These are phyloP conservation scores for Xerus inauris DNA, from an alignment of 2,113 vertebrate species.

Conservation along the genomic window DNA sequence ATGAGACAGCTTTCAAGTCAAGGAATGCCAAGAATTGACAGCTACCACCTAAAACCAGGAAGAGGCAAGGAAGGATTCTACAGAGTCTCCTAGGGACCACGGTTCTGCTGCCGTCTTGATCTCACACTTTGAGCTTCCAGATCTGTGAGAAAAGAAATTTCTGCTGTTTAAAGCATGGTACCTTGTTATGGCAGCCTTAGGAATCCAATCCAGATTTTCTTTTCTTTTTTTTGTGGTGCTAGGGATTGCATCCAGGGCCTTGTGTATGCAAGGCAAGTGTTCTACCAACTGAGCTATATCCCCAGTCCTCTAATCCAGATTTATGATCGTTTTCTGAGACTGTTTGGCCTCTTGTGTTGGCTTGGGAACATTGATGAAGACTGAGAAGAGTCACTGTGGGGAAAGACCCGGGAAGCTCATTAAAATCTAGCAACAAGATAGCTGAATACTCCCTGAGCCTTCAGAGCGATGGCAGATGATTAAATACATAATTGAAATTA, in stretches of 20 bases:
- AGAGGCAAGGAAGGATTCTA: not conserved
- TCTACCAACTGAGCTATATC: too few relatives aligned
- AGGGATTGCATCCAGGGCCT: too few relatives aligned
- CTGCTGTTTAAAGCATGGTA: not conserved
- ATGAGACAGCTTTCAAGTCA: not conserved
- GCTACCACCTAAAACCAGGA: not conserved
- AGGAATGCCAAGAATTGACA: not conserved
- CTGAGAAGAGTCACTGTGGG: not conserved
- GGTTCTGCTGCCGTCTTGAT: not conserved
- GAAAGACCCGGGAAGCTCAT: not conserved
- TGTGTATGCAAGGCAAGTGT: too few relatives aligned
- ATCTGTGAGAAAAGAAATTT: not conserved
- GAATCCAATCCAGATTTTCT: not conserved
- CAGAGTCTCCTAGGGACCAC: not conserved
- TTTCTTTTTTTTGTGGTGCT: too few relatives aligned
- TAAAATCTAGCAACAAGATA: not conserved
- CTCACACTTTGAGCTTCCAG: not conserved
- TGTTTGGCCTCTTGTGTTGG: not conserved
- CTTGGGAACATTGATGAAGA: not conserved
- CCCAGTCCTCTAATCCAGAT: not conserved
- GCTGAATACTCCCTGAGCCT: not conserved
- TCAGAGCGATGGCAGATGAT: not conserved
- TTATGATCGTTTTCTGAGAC: not conserved
- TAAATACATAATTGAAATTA: not conserved
- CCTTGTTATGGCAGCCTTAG: not conserved